phyloP scores from a whole-genome alignment of 1,140 invertebrate species.

The Meloidogyne floridensis region DNA sequence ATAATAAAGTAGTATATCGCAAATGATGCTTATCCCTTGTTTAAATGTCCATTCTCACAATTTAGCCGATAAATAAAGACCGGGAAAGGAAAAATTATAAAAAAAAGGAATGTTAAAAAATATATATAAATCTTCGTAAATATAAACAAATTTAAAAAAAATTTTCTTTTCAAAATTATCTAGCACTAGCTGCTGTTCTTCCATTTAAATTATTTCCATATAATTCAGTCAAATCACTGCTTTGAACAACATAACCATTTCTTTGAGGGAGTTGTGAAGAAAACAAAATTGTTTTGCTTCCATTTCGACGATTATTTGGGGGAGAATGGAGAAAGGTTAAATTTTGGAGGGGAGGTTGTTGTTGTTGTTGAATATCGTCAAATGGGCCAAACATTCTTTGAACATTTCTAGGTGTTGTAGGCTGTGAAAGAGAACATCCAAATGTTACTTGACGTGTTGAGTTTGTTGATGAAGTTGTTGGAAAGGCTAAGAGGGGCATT shows the following conservation, averaged over 20 bases:
- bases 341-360: neutral
- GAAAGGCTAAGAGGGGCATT: conserved; percentile 3
- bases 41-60: too few relatives aligned
- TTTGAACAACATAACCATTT: conserved; percentile 9
- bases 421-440: conserved; percentile 16
- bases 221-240: conserved; percentile 2
- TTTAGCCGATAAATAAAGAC: too few relatives aligned
- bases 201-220: neutral
- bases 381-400: conserved; percentile 13
- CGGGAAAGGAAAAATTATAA: too few relatives aligned
- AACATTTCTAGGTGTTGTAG: conserved; percentile 16
- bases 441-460: neutral
- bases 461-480: neutral
- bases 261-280: neutral
- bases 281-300: neutral
- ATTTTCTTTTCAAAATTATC: neutral
- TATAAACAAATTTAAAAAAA: too few relatives aligned
- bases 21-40: too few relatives aligned
- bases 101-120: too few relatives aligned
- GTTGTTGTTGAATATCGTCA: conserved; percentile 6
- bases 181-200: neutral
- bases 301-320: neutral
- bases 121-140: too few relatives aligned
- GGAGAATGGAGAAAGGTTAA: neutral
- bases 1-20: too few relatives aligned